A percentile compares a stretch with the other conserved stretches of the same genome.
phyloP scores from a whole-genome alignment of 2,888 invertebrate species.

The Halictus ligatus region DNA sequence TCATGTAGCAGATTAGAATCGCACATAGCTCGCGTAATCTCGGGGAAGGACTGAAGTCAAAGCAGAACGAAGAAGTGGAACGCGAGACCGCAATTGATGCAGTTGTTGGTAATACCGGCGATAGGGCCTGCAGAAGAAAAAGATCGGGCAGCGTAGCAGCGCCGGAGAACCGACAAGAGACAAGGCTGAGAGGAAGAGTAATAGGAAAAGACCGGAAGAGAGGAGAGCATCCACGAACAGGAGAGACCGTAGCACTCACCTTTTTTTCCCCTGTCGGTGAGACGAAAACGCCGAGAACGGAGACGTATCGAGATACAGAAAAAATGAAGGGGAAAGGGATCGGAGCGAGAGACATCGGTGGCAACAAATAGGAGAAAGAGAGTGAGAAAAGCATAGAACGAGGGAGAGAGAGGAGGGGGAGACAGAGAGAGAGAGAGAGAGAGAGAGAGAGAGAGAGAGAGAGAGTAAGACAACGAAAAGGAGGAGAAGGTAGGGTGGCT shows the following conservation, averaged over 20 bases:
- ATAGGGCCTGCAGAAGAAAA: conserved; percentile 75
- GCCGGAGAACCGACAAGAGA: conserved; percentile 62
- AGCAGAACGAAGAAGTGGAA: conserved; percentile 59
- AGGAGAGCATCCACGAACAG: conserved; percentile 31
- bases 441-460: background rate
- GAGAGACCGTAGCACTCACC: conserved; percentile 34
- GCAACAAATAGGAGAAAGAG: conserved; percentile 60
- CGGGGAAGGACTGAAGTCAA: background rate
- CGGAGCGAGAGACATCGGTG: conserved; percentile 47
- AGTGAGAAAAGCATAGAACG: conserved; percentile 19
- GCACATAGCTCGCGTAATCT: conserved; percentile 2
- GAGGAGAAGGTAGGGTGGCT: conserved; percentile 73
- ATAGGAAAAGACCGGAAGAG: conserved; percentile 26
- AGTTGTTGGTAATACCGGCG: conserved; percentile 78
- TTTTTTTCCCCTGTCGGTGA: conserved; percentile 36
- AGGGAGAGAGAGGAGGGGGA: background rate
- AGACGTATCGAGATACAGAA: conserved; percentile 43
- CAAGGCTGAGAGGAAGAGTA: conserved; percentile 37
- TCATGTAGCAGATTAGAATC: background rate
- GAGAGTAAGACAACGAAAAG: conserved; percentile 51
- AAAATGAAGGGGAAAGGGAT: conserved; percentile 29
- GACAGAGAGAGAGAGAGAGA: background rate
- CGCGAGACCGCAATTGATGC: conserved; percentile 75
- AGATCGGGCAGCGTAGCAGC: conserved; percentile 72
- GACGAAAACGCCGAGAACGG: conserved; percentile 28